Evolutionary conservation across 1,140 invertebrate species (phyloP), one percentile per base, ranked within the genome.

Genomic region (Augochlora pura): DNA sequence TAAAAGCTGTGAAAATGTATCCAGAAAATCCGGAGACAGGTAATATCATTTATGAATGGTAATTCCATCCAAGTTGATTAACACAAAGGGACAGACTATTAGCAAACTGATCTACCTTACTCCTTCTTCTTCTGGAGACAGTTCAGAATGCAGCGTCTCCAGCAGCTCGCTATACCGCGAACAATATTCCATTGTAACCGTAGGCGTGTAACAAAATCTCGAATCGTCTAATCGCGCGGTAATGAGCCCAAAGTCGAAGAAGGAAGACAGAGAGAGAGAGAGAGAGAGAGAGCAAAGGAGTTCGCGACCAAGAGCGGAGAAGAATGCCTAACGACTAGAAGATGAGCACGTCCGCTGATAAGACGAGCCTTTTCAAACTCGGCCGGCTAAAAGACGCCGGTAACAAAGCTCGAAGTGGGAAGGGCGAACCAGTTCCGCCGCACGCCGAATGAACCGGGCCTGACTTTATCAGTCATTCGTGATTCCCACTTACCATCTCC

Each of bases 241-340:
- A 71, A 77, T 42, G 16, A 63, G 27, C 12, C 6, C 7, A 32
- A 60, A 12, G 62, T 57, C n/a, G 21, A 9, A 52, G 42, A 2
- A 67, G 67, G 32, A 16, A 39, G 77, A 25, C 25, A 14, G 59
- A 46, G 39, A 62, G 52, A 57, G 25, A 68, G 38, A 46, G 66
- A 52, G 49, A 52, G 49, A 52, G 49, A 52, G 14, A 14, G 16
- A 52, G 16, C 1, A 5, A 42, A 65, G 80, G 59, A 66, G 66
- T 46, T 23, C 38, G 42, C 70, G 38, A 67, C 57, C 80, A 71
- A 12, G 64, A 62, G 32, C 63, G 54, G 65, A 66, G 78, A 86
- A 86, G 84, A 88, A 88, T 86, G 72, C 68, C 76, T 85, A 89
- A 89, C 86, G 87, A 87, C 82, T 83, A 84, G 81, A 89, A 87